Percentiles rank a stretch among this genome's conserved stretches.
Evolutionary conservation across 2,113 vertebrate genomes (phyloP).

Genomic region (Artemisiospiza belli): DNA sequence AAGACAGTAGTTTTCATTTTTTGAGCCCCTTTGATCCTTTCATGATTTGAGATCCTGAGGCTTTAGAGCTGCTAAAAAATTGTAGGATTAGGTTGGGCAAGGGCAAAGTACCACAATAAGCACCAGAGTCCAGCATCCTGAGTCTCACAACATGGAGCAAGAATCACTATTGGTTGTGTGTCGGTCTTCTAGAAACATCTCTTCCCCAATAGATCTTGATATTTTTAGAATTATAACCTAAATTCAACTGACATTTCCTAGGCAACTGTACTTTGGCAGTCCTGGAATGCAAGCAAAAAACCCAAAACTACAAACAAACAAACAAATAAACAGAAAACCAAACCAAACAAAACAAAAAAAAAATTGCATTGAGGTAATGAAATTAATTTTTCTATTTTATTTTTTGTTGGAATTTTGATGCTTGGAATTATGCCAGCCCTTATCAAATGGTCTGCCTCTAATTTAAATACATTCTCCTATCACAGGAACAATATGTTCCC

Average conservation of each 20-base stretch:
- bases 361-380: background rate
- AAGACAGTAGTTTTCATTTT: background rate
- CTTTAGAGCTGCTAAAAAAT: background rate
- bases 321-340: background rate
- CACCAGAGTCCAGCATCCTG: background rate
- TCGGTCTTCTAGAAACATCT: background rate
- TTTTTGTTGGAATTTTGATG: background rate
- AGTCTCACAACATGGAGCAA: background rate
- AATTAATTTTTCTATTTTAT: background rate
- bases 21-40: background rate
- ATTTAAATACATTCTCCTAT: constrained; percentile 16
- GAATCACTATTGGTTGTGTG: background rate
- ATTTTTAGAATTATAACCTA: constrained; percentile 9
- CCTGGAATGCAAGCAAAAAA: background rate
- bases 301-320: background rate
- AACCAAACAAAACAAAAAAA: background rate
- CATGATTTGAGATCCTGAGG: background rate
- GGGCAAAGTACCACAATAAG: background rate
- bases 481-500: background rate
- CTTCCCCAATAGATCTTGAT: background rate
- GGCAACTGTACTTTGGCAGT: background rate
- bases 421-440: background rate
- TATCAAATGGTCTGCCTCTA: background rate
- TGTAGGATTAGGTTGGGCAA: rapidly evolving
- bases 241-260: constrained; percentile 1